phyloP scores from a whole-genome alignment of 2,113 vertebrate species.

The Rhinogobius similis region DNA sequence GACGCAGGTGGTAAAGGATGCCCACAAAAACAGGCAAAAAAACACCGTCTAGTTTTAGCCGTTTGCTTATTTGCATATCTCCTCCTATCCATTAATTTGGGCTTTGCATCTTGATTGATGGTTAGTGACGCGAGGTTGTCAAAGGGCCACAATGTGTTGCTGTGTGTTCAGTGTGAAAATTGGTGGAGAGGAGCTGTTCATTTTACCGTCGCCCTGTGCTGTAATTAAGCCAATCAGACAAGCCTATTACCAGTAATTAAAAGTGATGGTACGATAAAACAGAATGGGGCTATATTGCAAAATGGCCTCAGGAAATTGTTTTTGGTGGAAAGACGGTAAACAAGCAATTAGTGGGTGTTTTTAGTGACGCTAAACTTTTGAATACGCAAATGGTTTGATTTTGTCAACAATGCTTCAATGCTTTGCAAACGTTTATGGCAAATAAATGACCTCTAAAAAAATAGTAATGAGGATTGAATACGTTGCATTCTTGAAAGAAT shows the following conservation, averaged over 20 bases:
- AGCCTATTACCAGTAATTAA: slow-evolving; percentile 38
- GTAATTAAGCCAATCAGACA: slow-evolving; percentile 31
- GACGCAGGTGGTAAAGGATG: slow-evolving; percentile 41
- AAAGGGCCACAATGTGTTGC: slow-evolving; percentile 3
- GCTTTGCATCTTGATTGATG: slow-evolving; percentile 15
- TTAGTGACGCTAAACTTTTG: background rate
- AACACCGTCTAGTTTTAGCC: background rate
- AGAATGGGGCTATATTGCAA: slow-evolving; percentile 3
- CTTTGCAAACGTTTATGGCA: background rate
- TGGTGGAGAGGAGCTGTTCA: background rate
- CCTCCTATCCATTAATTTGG: background rate
- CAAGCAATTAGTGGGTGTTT: background rate
- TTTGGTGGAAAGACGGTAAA: background rate
- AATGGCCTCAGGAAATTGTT: slow-evolving; percentile 1
- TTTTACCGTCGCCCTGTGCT: background rate
- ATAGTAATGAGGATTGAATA: background rate
- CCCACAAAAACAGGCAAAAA: slow-evolving; percentile 5
- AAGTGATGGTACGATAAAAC: slow-evolving; percentile 32
- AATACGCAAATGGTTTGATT: slow-evolving; percentile 1
- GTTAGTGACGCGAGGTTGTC: slow-evolving; percentile 18
- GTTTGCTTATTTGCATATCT: background rate
- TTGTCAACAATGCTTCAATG: background rate
- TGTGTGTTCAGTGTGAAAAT: slow-evolving; percentile 1
- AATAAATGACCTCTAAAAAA: background rate
- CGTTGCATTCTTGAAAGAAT: no score